Conservation (phyloP, 1,140 invertebrate genomes). For the Drosophila triauraria region DNA sequence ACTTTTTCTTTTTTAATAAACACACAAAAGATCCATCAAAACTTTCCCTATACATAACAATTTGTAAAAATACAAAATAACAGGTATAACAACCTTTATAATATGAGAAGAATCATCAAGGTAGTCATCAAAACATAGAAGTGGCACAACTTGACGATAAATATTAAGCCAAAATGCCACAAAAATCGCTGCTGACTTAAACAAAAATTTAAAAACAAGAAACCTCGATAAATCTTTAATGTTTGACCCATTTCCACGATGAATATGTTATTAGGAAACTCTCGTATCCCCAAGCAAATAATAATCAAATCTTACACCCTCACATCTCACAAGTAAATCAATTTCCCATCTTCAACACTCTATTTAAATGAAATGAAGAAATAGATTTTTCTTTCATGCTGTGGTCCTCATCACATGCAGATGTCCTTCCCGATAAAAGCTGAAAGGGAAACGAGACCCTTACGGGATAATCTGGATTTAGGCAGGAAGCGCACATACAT, state of each 20-base stretch:
- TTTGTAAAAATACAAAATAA: not conserved
- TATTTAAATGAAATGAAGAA: constrained; percentile 27
- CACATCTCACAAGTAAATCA: constrained; percentile 1
- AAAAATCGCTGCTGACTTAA: too few relatives aligned
- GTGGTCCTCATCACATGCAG: not conserved
- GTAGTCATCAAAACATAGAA: not conserved
- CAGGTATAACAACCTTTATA: not conserved
- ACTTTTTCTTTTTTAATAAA: not conserved
- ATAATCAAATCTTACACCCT: constrained; percentile 5
- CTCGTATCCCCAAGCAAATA: not conserved
- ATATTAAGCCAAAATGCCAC: too few relatives aligned
- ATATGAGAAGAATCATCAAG: not conserved
- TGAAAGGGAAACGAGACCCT: constrained; percentile 12
- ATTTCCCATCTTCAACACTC: constrained; percentile 18
- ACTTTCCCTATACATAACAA: too few relatives aligned
- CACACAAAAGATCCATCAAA: not conserved
- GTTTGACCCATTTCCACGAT: not conserved
- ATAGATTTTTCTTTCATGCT: constrained; percentile 18
- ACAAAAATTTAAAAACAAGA: not conserved
- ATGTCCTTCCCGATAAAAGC: constrained; percentile 40
- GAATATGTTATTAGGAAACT: not conserved
- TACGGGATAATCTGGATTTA: constrained; percentile 32
- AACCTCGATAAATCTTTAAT: not conserved
- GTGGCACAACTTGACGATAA: not conserved
- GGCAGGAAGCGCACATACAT: constrained; percentile 37